Conservation (phyloP, 2,797 vertebrate genomes). For the Thamnophis elegans region DNA sequence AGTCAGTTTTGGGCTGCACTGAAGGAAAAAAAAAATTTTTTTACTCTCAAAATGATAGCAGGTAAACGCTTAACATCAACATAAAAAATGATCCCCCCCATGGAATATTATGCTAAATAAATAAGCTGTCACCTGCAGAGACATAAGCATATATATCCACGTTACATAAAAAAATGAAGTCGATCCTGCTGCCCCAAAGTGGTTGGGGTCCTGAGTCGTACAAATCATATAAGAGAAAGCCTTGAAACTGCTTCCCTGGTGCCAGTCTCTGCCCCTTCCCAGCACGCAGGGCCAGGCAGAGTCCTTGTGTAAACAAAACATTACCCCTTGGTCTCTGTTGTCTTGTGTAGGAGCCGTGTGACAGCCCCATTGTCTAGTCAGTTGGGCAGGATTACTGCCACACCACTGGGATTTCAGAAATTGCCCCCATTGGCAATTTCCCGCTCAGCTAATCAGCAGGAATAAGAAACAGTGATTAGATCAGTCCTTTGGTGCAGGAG, state of each 20-base stretch:
- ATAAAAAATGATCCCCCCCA: background rate
- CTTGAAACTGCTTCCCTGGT: background rate
- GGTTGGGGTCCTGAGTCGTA: background rate
- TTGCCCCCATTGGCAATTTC: background rate
- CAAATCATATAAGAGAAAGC: background rate
- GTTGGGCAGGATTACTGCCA: background rate
- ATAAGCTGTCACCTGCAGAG: constrained; percentile 4
- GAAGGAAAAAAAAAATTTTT: background rate
- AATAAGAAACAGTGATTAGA: background rate
- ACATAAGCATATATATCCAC: background rate
- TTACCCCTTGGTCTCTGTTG: constrained; percentile 27
- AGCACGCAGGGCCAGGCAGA: background rate
- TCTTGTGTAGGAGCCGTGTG: background rate
- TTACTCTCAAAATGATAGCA: background rate
- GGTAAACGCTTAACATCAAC: background rate
- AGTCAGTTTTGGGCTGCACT: background rate
- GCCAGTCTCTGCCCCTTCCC: background rate
- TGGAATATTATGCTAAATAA: constrained; percentile 24
- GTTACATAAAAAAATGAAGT: background rate
- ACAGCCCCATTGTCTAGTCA: constrained; percentile 18
- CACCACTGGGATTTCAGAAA: background rate
- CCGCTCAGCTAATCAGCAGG: constrained; percentile 18
- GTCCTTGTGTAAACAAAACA: constrained; percentile 29
- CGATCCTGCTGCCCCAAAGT: background rate
- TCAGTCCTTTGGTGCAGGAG: background rate